phyloP scores from a whole-genome alignment of 2,888 invertebrate species.

The Idaea biselata region DNA sequence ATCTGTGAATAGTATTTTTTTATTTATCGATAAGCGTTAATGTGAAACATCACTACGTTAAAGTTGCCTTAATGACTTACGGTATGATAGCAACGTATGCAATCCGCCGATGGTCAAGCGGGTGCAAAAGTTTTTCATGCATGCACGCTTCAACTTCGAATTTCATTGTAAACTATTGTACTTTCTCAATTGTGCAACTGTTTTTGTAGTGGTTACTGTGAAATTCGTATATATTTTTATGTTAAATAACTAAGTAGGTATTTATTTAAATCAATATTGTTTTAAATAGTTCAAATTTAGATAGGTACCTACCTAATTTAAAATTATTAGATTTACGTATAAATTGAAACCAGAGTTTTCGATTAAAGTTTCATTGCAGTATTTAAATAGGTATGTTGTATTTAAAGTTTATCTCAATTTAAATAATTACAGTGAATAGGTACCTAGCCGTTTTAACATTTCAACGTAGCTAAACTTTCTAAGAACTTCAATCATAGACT shows the following conservation, averaged over 20 bases:
- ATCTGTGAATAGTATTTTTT: background rate
- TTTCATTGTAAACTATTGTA: conserved; percentile 19
- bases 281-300: too few species aligned
- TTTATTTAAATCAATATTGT: too few species aligned
- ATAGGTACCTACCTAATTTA: too few species aligned
- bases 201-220: conserved; percentile 26
- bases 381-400: background rate
- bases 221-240: conserved; percentile 15
- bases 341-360: too few species aligned
- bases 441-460: too few species aligned
- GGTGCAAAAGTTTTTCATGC: conserved; percentile 35
- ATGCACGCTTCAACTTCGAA: conserved; percentile 31
- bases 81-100: conserved; percentile 24
- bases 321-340: too few species aligned
- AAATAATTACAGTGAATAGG: too few species aligned
- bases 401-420: too few species aligned
- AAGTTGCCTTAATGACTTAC: conserved; percentile 23
- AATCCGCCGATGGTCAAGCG: conserved; percentile 33
- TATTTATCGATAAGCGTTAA: conserved; percentile 14
- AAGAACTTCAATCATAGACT: conserved; percentile 3
- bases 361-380: background rate
- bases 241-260: too few species aligned
- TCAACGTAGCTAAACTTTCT: background rate
- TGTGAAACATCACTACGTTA: background rate
- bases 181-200: conserved; percentile 24